Evolutionary conservation across 2,113 vertebrate genomes (phyloP), one percentile per base, ranked within the genome.

Genomic region (Podarcis raffonei): DNA sequence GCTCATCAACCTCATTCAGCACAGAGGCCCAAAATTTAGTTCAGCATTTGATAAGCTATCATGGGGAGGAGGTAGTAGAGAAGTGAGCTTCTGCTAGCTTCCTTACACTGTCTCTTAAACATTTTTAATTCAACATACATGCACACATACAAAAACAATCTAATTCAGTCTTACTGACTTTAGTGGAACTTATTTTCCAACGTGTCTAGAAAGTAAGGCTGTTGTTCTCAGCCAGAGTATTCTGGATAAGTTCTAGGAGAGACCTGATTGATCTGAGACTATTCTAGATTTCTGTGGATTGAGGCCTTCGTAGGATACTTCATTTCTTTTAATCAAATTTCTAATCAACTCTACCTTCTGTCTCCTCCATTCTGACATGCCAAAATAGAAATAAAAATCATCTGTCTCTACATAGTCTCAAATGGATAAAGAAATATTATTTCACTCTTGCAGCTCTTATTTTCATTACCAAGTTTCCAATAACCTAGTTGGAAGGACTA

Each of bases 81-180:
- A 30, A 71, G 30, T 30, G 12, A 25, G 25, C 66, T 69, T 69
- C 22, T 69, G 66, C 66, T 69, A 8, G 8, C 22, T 23, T 62
- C 59, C 59, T 27, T 22, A 69, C 66, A 69, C 7, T 69, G 66
- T 23, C 3, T n/a, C 13, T 11, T 30, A 27, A 30, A n/a, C 0
- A 2, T 81, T 48, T 84, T 0, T 86, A 75, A 78, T 48, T 89
- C 89, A 92, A 91, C 69, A 30, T 35, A 42, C 59, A 48, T 89
- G 65, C 48, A 13, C 42, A 37, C 32, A 84, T 81, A 78, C 2
- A 89, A 3, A 81, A 91, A 83, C 32, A 35, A 75, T 7, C 68
- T 53, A 32, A 79, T 69, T 9, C 25, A 59, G 32, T 57, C 39
- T 13, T 81, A 72, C 32, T 81, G n/a, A 39, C 53, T 57, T 72